phyloP scores from a whole-genome alignment of 2,113 vertebrate genomes.

The Indri indri region DNA sequence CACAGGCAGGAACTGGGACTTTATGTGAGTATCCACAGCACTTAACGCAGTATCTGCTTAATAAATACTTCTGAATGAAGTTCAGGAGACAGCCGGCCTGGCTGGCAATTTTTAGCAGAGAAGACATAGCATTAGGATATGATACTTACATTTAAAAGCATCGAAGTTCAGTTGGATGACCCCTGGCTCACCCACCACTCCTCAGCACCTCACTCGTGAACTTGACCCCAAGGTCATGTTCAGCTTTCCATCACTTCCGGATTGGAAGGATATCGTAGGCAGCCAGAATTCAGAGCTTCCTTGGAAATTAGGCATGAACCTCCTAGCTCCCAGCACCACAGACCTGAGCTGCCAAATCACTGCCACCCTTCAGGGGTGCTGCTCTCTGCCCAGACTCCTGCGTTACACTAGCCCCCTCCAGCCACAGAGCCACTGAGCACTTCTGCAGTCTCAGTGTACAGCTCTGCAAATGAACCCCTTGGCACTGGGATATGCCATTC shows the following conservation, averaged over 20 bases:
- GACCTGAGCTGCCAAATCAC: too few species aligned
- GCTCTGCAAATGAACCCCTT: neutral
- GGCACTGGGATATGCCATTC: neutral
- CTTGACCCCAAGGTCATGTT: neutral
- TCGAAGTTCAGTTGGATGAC: neutral
- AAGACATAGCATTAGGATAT: neutral
- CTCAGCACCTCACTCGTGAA: neutral
- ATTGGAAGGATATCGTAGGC: neutral
- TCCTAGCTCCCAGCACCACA: too few species aligned
- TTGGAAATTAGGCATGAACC: neutral
- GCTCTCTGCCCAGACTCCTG: accelerated
- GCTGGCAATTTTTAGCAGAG: neutral
- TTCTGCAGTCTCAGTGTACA: neutral
- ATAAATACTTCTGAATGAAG: neutral
- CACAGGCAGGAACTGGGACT: neutral
- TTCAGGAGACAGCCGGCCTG: neutral
- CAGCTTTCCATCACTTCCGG: neutral
- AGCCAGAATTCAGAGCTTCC: neutral
- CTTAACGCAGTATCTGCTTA: neutral
- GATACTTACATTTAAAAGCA: neutral
- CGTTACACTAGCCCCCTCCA: neutral
- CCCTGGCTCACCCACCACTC: neutral
- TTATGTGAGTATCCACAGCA: neutral
- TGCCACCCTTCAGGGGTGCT: accelerated
- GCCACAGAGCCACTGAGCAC: too few species aligned